These are phyloP conservation scores for Hypocryptadius cinnamomeus DNA, from an alignment of 2,113 vertebrate species.

Conservation along the genomic window DNA sequence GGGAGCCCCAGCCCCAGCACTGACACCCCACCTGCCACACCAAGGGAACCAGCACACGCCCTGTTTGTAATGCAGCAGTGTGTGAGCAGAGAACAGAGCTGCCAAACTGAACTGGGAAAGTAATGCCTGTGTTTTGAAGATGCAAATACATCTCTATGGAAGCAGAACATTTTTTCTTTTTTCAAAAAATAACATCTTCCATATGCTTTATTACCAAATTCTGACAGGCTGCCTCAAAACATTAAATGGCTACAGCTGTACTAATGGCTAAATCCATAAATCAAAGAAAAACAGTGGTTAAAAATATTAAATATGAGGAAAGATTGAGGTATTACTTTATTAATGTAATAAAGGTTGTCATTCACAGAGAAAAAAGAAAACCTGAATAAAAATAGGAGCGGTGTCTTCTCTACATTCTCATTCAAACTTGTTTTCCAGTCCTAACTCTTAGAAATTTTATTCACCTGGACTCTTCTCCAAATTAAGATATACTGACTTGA, in stretches of 20 bases:
- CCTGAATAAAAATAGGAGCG: neutral
- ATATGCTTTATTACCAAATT: neutral
- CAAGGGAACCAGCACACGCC: neutral
- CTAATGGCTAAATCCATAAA: neutral
- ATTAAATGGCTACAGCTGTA: neutral
- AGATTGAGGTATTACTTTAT: neutral
- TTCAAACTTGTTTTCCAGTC: neutral
- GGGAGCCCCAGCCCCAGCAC: neutral
- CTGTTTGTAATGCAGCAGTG: rapidly evolving
- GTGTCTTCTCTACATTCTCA: neutral
- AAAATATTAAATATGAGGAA: neutral
- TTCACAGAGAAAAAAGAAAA: neutral
- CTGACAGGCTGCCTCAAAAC: neutral
- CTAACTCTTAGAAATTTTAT: neutral
- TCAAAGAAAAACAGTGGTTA: neutral
- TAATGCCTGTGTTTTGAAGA: neutral
- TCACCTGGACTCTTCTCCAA: neutral
- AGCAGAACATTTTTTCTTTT: neutral
- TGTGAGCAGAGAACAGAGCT: neutral
- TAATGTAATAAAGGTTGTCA: neutral
- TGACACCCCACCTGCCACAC: neutral
- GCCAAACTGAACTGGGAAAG: neutral
- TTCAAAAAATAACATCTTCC: neutral
- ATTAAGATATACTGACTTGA: neutral
- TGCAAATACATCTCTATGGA: neutral